Percentiles rank a stretch among this genome's conserved stretches.
phyloP scores from a whole-genome alignment of 1,140 invertebrate species.

The Trachymyrmex cornetzi region DNA sequence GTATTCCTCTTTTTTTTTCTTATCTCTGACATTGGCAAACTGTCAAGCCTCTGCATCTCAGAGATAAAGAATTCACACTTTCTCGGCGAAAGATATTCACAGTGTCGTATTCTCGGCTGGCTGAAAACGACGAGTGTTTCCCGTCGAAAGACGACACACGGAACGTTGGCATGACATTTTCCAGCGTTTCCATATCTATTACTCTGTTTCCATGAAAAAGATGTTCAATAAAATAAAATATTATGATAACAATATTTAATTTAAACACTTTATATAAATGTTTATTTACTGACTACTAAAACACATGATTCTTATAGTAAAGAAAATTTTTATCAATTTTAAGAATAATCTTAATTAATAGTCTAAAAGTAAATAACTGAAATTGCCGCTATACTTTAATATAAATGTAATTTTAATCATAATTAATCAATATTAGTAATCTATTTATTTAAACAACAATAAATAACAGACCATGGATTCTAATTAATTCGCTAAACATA shows the following conservation, averaged over 20 bases:
- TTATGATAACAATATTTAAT: not conserved
- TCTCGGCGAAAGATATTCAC: constrained; percentile 56
- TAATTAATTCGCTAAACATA: no score
- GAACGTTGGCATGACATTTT: constrained; percentile 44
- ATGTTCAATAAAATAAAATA: constrained; percentile 15
- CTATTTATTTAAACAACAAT: constrained; percentile 2
- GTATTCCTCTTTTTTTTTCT: not conserved
- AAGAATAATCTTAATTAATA: not conserved
- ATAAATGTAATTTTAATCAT: constrained; percentile 13
- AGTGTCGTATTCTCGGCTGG: constrained; percentile 53
- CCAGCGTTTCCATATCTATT: constrained; percentile 38
- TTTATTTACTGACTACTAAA: not conserved
- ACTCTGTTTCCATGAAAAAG: constrained; percentile 14
- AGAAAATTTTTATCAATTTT: not conserved
- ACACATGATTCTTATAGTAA: not conserved
- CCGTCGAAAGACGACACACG: constrained; percentile 48
- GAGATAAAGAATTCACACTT: constrained; percentile 65
- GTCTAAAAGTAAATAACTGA: not conserved
- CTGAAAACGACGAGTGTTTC: constrained; percentile 60
- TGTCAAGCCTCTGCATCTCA: constrained; percentile 58
- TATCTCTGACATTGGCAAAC: constrained; percentile 60
- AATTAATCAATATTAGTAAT: not conserved
- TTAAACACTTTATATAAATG: not conserved
- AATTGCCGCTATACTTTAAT: not conserved
- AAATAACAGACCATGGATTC: no score